Evolutionary conservation across 2,888 invertebrate genomes (phyloP), one percentile per base, ranked within the genome.

Genomic region (Callimorpha dominula): DNA sequence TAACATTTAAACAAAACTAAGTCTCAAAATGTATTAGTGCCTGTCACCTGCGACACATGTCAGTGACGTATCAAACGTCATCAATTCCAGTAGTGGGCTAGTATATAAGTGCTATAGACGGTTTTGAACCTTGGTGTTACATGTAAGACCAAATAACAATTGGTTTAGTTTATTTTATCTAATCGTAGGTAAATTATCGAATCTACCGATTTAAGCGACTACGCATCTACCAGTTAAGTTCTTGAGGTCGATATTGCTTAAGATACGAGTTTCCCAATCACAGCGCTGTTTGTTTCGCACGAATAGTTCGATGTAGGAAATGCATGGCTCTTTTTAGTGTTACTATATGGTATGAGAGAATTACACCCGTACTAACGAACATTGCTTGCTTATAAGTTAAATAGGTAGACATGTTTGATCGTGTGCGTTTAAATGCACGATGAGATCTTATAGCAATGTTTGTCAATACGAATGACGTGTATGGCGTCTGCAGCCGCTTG

Each of bases 1-100:
- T 80, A 80, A 82, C 69, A 74, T 76, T 82, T 77, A 80, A 83
- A 81, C 79, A 81, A 81, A 77, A 74, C 77, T 79, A 82, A 81
- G 80, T 79, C 81, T 81, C 80, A 79, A 82, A 82, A 84, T 78
- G 74, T 78, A 77, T 70, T 70, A 80, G 76, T 79, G 79, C 72
- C 74, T 66, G 79, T 75, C 81, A 76, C 68, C 46, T 65, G 57
- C 52, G 78, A 80, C 82, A 77, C 68, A 62, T 54, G 76, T 81
- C 84, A 75, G 54, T 70, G 77, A 82, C 74, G 81, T 78, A 6
- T 82, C 82, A 57, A 75, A 79, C 81, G 81, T 77, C 84, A 76
- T 77, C 73, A 76, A 74, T 74, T 75, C 73, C 75, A 70, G 63
- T 57, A 62, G 42, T 50, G 68, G 65, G 64, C 43, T 49, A 64